Percentiles rank a stretch among this genome's conserved stretches.
Conservation (phyloP, 1,140 invertebrate genomes). For the Drosophila erecta region DNA sequence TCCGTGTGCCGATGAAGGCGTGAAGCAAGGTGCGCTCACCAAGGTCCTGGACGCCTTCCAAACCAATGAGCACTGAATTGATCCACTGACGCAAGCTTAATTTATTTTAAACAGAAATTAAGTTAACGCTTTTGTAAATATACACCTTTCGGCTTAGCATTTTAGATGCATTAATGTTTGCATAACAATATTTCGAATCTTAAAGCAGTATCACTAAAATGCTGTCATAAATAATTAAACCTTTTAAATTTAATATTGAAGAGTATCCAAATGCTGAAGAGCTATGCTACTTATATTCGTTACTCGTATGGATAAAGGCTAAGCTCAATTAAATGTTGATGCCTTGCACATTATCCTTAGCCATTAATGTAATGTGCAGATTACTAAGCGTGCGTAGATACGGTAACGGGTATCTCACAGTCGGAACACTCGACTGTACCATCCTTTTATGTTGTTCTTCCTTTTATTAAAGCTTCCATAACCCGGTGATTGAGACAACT, state of each 20-base stretch:
- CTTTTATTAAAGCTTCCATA: background rate
- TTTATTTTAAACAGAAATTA: constrained; percentile 29
- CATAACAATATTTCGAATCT: background rate
- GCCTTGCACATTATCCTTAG: too few relatives aligned
- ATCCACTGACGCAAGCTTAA: constrained; percentile 9
- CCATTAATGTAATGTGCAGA: too few relatives aligned
- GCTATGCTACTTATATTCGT: background rate
- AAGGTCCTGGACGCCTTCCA: constrained; percentile 23
- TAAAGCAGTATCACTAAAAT: background rate
- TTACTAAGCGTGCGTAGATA: too few relatives aligned
- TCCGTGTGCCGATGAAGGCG: constrained; percentile 86
- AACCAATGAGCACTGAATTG: constrained; percentile 1
- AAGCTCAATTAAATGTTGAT: too few relatives aligned
- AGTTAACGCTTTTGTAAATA: constrained; percentile 28
- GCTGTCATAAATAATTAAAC: background rate
- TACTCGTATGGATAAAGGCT: background rate
- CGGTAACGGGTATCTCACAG: background rate
- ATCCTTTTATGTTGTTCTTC: background rate
- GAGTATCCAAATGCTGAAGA: background rate
- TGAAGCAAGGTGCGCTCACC: constrained; percentile 67
- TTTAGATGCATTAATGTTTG: too few relatives aligned
- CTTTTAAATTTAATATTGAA: background rate
- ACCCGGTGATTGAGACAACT: constrained; percentile 1
- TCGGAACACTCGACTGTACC: background rate
- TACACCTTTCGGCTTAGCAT: background rate